A percentile compares a stretch with the other conserved stretches of the same genome.
phyloP scores from a whole-genome alignment of 1,140 invertebrate species.

The Cydia pomonella region DNA sequence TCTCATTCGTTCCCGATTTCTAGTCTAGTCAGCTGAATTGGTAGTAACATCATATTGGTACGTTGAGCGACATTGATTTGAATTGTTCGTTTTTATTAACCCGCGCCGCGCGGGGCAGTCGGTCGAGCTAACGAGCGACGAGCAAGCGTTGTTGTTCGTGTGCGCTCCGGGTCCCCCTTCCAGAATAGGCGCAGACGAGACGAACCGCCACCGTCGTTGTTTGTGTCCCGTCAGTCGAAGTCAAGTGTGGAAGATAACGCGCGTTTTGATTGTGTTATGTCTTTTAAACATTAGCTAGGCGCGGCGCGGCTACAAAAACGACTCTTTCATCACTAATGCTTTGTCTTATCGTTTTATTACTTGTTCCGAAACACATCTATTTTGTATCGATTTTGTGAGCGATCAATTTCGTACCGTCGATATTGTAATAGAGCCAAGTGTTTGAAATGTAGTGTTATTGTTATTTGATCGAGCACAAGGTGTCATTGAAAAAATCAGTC shows the following conservation, averaged over 20 bases:
- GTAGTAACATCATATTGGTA: neutral
- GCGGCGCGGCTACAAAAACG: slow-evolving; percentile 44
- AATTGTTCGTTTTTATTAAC: neutral
- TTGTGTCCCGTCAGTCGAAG: slow-evolving; percentile 22
- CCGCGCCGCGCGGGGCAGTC: neutral
- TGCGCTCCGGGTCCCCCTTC: slow-evolving; percentile 17
- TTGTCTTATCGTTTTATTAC: slow-evolving; percentile 49
- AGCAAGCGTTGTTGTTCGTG: slow-evolving; percentile 14
- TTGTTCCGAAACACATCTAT: slow-evolving; percentile 36
- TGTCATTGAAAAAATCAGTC: slow-evolving; percentile 70
- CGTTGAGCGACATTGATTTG: neutral
- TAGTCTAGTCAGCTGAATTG: neutral
- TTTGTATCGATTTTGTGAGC: slow-evolving; percentile 63
- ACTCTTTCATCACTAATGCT: slow-evolving; percentile 48
- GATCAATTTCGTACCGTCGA: slow-evolving; percentile 53
- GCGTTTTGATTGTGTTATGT: slow-evolving; percentile 39
- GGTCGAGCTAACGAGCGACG: neutral
- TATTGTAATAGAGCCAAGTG: slow-evolving; percentile 52
- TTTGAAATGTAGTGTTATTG: slow-evolving; percentile 51
- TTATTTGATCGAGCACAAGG: slow-evolving; percentile 57
- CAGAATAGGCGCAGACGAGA: slow-evolving; percentile 24
- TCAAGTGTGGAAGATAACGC: slow-evolving; percentile 46
- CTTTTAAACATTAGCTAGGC: slow-evolving; percentile 39
- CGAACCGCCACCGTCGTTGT: slow-evolving; percentile 19
- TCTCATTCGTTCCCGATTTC: neutral